phyloP scores from a whole-genome alignment of 2,113 vertebrate species.

The Nanorana parkeri region DNA sequence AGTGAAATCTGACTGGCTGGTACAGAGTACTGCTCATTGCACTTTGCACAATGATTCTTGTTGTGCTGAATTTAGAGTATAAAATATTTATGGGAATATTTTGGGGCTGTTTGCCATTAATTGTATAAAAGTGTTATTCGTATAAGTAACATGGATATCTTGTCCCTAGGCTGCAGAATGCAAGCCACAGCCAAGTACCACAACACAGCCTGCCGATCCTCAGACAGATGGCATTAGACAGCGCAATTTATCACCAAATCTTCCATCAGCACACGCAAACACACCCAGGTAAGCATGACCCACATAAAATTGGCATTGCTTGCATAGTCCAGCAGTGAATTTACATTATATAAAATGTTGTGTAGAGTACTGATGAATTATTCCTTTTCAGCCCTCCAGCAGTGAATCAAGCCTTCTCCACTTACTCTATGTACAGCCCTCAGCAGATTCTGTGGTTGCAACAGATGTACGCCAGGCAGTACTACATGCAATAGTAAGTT shows the following conservation, averaged over 20 bases:
- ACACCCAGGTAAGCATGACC: slow-evolving; percentile 5
- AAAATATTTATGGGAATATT: too few relatives aligned
- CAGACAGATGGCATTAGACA: slow-evolving; percentile 43
- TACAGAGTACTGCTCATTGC: too few relatives aligned
- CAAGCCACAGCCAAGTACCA: slow-evolving; percentile 52
- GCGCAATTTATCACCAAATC: slow-evolving; percentile 54
- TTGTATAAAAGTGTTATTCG: too few relatives aligned
- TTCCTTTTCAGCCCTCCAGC: slow-evolving; percentile 60
- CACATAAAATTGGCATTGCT: not conserved
- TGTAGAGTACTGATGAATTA: not conserved
- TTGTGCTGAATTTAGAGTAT: too few relatives aligned
- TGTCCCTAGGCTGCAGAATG: slow-evolving; percentile 62
- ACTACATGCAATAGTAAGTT: slow-evolving; percentile 98
- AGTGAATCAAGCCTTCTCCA: slow-evolving; percentile 73
- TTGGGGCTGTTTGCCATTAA: too few relatives aligned
- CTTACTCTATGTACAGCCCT: slow-evolving; percentile 85
- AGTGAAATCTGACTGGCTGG: too few relatives aligned
- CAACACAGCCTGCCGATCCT: slow-evolving; percentile 1
- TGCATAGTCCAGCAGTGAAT: not conserved
- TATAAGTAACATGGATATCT: not conserved
- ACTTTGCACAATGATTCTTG: too few relatives aligned
- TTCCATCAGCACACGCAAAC: slow-evolving; percentile 3
- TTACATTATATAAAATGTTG: not conserved
- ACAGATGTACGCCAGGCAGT: slow-evolving; percentile 90
- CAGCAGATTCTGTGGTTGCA: slow-evolving; percentile 94